These are phyloP conservation scores for Hippoglossus stenolepis DNA, from an alignment of 2,113 vertebrate genomes.

Conservation along the genomic window DNA sequence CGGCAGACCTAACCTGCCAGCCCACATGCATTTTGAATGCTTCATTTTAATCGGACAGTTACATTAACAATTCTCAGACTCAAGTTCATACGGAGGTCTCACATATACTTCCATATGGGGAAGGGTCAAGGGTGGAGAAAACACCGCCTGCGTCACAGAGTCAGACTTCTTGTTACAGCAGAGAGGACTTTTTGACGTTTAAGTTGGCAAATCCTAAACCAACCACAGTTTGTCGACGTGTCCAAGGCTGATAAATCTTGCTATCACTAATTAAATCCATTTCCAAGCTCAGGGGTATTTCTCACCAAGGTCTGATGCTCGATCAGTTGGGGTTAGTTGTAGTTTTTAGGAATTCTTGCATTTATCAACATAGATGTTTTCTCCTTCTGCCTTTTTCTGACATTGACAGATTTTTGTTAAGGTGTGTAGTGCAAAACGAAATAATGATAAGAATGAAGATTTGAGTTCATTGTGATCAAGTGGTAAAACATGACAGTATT, in stretches of 20 bases:
- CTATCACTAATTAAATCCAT: background rate
- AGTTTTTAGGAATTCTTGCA: no score
- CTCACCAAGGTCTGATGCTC: no score
- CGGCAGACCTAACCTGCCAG: slow-evolving; percentile 40
- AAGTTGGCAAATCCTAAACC: no score
- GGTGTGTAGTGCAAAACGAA: no score
- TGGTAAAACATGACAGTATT: no score
- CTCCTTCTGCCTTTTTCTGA: no score
- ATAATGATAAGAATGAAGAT: no score
- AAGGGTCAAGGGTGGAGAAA: background rate
- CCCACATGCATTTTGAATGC: background rate
- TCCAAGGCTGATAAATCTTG: background rate
- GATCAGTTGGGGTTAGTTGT: no score
- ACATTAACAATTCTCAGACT: background rate
- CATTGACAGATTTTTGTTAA: no score
- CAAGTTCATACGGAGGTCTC: background rate
- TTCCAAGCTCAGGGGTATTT: background rate
- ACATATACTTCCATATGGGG: background rate
- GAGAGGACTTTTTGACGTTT: no score
- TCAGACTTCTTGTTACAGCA: background rate
- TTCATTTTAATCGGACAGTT: background rate
- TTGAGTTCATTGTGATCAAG: no score
- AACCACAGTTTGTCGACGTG: background rate
- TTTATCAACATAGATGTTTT: no score
- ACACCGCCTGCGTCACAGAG: background rate